Evolutionary conservation across 2,888 invertebrate genomes (phyloP).

Genomic region (Trissonchulus latispiculum): DNA sequence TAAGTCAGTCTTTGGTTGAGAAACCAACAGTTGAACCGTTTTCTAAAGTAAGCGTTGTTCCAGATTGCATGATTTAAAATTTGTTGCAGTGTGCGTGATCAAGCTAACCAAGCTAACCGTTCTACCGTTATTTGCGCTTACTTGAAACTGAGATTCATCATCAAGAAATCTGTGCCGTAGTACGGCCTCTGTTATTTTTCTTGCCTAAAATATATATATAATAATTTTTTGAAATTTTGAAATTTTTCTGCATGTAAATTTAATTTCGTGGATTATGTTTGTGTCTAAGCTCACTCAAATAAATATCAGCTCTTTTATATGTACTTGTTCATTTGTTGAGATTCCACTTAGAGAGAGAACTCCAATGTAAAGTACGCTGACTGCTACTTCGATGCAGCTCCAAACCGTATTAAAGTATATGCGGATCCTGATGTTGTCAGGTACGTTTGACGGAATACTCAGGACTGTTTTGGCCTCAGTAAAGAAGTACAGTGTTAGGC

Average conservation of each 20-base stretch:
- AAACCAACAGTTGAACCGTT: too few relatives aligned
- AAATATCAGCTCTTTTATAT: background rate
- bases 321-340: background rate
- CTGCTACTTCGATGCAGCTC: background rate
- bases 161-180: background rate
- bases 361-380: background rate
- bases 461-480: background rate
- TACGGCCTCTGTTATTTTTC: background rate
- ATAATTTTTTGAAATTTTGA: too few relatives aligned
- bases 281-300: too few relatives aligned
- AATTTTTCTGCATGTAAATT: too few relatives aligned
- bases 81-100: too few relatives aligned
- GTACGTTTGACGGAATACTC: background rate
- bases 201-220: background rate
- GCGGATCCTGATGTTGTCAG: background rate
- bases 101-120: too few relatives aligned
- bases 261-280: background rate
- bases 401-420: background rate
- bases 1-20: too few relatives aligned
- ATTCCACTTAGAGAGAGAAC: background rate
- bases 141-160: background rate
- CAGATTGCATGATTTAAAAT: too few relatives aligned
- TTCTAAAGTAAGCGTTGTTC: too few relatives aligned
- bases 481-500: background rate
- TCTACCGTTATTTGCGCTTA: too few relatives aligned